Percentiles rank a stretch among this genome's conserved stretches.
Evolutionary conservation across 2,797 vertebrate species (phyloP).

Genomic region (Cynopterus sphinx): DNA sequence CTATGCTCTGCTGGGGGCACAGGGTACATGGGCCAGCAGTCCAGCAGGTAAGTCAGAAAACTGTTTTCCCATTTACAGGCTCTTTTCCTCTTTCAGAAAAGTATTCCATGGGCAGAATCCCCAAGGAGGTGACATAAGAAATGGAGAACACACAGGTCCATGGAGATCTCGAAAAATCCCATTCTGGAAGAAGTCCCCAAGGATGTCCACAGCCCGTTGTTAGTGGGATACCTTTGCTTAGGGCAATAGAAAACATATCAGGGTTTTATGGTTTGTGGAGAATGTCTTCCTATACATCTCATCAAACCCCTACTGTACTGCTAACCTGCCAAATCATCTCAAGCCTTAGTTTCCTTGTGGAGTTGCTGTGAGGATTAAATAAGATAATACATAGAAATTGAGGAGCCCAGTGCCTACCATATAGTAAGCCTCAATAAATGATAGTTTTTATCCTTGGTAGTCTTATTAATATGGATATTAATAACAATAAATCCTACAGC

Average conservation of each 20-base stretch:
- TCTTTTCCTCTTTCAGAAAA: slow-evolving; percentile 60
- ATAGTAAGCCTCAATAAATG: not conserved
- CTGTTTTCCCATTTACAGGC: slow-evolving; percentile 50
- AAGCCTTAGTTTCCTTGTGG: not conserved
- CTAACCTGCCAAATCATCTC: accelerated
- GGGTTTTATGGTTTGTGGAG: accelerated
- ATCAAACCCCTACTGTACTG: not conserved
- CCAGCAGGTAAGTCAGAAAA: slow-evolving; percentile 63
- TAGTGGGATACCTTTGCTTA: not conserved
- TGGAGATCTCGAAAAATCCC: not conserved
- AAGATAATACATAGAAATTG: not conserved
- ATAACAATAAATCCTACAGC: not conserved
- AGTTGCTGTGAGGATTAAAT: not conserved
- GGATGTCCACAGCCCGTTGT: accelerated
- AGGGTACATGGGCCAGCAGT: not conserved
- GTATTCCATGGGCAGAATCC: slow-evolving; percentile 27
- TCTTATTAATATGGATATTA: not conserved
- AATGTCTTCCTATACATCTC: accelerated
- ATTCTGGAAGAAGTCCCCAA: not conserved
- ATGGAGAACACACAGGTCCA: not conserved
- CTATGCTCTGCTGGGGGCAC: not conserved
- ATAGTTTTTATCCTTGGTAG: not conserved
- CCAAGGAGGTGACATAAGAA: not conserved
- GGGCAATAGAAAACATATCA: not conserved
- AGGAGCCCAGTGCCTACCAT: not conserved